Percentiles rank a stretch among this genome's conserved stretches.
Conservation (phyloP, 2,797 vertebrate species). For the Loriculus beryllinus region DNA sequence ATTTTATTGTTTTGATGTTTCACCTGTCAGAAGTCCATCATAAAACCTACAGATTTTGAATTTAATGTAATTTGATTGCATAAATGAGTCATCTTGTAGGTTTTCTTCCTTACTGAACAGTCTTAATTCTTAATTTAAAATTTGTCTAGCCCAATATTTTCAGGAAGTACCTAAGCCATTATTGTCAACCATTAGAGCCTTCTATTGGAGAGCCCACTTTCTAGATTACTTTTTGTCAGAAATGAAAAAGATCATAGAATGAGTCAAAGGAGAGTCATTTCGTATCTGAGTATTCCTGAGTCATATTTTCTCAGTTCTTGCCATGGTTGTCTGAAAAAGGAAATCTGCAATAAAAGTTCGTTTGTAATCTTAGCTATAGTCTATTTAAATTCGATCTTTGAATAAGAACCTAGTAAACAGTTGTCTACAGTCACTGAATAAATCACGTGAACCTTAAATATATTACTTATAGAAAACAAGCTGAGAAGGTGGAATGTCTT, state of each 20-base stretch:
- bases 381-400: not conserved
- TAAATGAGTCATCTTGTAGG: not conserved
- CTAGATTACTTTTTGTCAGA: not conserved
- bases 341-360: not conserved
- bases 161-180: not conserved
- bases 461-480: not conserved
- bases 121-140: not conserved
- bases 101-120: not conserved
- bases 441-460: not conserved
- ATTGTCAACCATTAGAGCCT: not conserved
- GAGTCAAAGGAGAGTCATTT: not conserved
- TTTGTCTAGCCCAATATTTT: not conserved
- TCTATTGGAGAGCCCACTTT: rapidly evolving
- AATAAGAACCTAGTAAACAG: not conserved
- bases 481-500: not conserved
- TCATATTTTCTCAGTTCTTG: not conserved
- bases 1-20: not conserved
- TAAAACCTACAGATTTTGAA: not conserved
- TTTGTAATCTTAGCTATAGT: not conserved
- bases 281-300: not conserved
- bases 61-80: not conserved
- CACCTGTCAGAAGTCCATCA: not conserved
- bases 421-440: not conserved
- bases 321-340: not conserved
- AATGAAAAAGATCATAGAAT: not conserved